Base-by-base conservation (phyloP, 2,113 vertebrate genomes). In the Sprattus sprattus region DNA sequence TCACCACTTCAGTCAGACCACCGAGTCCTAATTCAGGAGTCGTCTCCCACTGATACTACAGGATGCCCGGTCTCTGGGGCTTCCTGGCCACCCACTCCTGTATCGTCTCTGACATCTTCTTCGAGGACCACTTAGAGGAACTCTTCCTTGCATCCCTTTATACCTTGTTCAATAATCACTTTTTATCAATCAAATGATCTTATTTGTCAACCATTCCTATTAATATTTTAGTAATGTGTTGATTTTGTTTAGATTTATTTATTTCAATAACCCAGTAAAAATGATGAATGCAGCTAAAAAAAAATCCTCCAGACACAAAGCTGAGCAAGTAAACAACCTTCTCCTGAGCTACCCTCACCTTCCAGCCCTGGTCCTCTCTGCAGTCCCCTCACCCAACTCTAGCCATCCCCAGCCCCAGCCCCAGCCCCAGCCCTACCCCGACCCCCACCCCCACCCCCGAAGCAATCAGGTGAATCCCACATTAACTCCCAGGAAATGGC, bases 381-480 rank as follows among this genome's bases (percentile, higher is more conserved):
- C 44, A 39, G 46, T 28, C 32, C 87, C 86, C 85, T 28, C 81
- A 60, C 25, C 89, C 67, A 52, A 80, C 60, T 84, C 88, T 39
- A 28, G 88, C 85, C 83, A 57, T 85, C 89, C 83, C 82, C 85
- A 11, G 64, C 85, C 89, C 85, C 84, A 54, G 84, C 90, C 81
- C 82, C 85, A n/a, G 81, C 85, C 44, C 86, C 89, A n/a, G n/a
- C n/a, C n/a, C n/a, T n/a, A n/a, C n/a, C n/a, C n/a, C n/a, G n/a
- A n/a, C n/a, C n/a, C n/a, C 85, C 84, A 54, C 85, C 90, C 81
- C 82, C 85, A n/a, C 82, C 85, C 44, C 86, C 89, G 89, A 89
- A 89, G 93, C 93, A 95, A 95, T 92, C 96, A 97, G 96, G 96
- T 96, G 94, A 94, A 92, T 93, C 93, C 94, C 93, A 93, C 93